Conservation (phyloP, 2,888 invertebrate genomes). For the Gryllus longicercus region DNA sequence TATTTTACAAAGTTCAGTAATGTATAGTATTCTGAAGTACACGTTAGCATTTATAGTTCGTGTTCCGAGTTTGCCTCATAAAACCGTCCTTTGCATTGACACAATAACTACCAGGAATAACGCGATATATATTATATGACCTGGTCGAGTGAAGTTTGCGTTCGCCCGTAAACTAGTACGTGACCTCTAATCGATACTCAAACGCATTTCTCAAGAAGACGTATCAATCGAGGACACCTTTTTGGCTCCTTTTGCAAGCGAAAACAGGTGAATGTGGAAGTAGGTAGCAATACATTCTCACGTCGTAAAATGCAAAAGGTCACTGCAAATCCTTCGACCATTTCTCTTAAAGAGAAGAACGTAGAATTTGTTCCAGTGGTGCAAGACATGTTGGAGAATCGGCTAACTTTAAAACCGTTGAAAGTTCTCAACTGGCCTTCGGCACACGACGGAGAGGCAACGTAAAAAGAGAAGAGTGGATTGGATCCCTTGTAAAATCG, state of each 20-base stretch:
- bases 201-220: not conserved
- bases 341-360: not conserved
- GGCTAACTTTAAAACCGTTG: constrained; percentile 8
- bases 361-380: not conserved
- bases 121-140: too few species aligned
- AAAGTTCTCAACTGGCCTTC: not conserved
- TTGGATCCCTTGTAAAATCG: not conserved
- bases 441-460: not conserved
- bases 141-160: too few species aligned
- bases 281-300: too few species aligned
- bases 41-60: too few species aligned
- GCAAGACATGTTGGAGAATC: constrained; percentile 17
- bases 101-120: too few species aligned
- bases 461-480: not conserved
- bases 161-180: too few species aligned
- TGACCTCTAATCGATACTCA: too few species aligned
- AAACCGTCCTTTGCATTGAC: too few species aligned
- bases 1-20: too few species aligned
- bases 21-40: too few species aligned
- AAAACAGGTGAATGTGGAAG: not conserved
- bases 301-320: not conserved
- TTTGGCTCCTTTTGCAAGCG: not conserved
- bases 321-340: not conserved
- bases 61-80: too few species aligned
- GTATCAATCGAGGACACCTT: not conserved